Conservation (phyloP, 2,113 vertebrate species). For the Paradisaea rubra region DNA sequence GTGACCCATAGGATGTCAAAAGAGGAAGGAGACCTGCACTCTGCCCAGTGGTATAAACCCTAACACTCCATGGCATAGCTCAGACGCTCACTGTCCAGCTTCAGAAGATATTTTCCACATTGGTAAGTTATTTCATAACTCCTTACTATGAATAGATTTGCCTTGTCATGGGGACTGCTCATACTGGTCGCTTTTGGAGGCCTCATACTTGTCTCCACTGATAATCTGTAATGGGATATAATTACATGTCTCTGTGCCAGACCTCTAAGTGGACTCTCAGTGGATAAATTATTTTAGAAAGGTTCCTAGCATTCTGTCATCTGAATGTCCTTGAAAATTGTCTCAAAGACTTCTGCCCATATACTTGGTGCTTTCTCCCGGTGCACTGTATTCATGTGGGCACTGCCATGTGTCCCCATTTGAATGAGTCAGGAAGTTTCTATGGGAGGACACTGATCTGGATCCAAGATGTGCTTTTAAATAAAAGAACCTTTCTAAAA, state of each 20-base stretch:
- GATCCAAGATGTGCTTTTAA: background rate
- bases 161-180: background rate
- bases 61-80: background rate
- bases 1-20: background rate
- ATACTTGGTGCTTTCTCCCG: background rate
- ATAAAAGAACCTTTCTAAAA: background rate
- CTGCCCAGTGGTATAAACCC: background rate
- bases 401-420: fast-evolving
- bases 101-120: background rate
- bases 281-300: background rate
- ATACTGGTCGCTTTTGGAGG: background rate
- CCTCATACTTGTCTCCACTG: fast-evolving
- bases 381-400: background rate
- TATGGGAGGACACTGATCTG: background rate
- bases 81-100: background rate
- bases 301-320: background rate
- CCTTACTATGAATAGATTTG: background rate
- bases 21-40: background rate
- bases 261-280: background rate
- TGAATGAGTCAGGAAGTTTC: background rate
- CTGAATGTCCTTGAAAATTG: background rate
- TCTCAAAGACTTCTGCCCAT: background rate
- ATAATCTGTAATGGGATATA: background rate
- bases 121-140: background rate
- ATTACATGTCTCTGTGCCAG: background rate